Percentiles rank a stretch among this genome's conserved stretches.
Conservation (phyloP, 2,797 vertebrate genomes). For the Gorsachius magnificus region DNA sequence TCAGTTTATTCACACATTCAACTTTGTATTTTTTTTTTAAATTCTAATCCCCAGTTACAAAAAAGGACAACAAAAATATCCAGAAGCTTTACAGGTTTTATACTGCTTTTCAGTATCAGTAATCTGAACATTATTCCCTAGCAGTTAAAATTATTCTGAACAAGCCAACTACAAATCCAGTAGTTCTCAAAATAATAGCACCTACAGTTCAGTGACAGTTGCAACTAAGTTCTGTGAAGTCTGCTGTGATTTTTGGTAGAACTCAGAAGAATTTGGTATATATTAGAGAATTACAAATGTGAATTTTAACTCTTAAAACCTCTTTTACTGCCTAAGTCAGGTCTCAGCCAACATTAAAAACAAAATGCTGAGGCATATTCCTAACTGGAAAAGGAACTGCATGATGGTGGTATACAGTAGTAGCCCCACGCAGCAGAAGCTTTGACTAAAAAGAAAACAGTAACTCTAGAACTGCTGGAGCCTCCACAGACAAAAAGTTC, state of each 20-base stretch:
- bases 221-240: neutral
- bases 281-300: neutral
- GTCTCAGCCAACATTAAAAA: neutral
- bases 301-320: neutral
- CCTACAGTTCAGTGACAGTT: neutral
- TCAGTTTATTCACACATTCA: neutral
- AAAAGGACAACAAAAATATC: neutral
- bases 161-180: neutral
- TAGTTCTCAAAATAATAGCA: neutral
- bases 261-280: neutral
- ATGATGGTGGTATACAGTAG: neutral
- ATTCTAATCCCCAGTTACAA: neutral
- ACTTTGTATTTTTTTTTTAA: neutral
- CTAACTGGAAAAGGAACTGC: neutral
- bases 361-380: neutral
- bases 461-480: neutral
- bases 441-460: neutral
- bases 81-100: neutral
- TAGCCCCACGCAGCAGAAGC: neutral
- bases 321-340: neutral
- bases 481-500: neutral
- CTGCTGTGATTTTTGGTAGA: neutral
- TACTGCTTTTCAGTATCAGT: neutral
- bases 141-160: neutral
- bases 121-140: neutral